Evolutionary conservation across 2,888 invertebrate genomes (phyloP), one percentile per base, ranked within the genome.

Genomic region (Syrista parreyssii): DNA sequence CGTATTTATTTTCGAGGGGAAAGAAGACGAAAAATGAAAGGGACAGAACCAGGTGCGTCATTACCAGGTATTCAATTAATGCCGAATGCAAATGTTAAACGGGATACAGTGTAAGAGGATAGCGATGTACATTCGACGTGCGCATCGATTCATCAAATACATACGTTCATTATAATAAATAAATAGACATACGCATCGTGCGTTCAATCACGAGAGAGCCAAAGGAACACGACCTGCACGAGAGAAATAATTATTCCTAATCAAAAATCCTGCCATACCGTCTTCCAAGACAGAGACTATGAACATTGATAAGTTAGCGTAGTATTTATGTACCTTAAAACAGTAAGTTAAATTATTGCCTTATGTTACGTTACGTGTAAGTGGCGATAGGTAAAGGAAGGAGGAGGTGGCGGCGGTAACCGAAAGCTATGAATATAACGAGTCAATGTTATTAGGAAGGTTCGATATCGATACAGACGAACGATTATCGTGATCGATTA

Each of bases 231-330:
- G 71, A 33, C 71, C 71, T 71, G 71, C 71, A 71, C 71, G 33
- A 32, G 31, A 33, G 33, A 33, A 32, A 71, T 32, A 32, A 72
- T 75, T 86, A 88, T 88, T 88, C 86, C 87, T 88, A 85, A 88
- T 86, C 82, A 84, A 87, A 88, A 88, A 86, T 89, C 88, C 89
- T 89, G 89, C 89, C 89, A 88, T 88, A 88, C 88, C 86, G 86
- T 89, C 89, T 89, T 89, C 88, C 89, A 88, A 86, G 86, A 86
- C 87, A 88, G 84, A 88, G 85, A 88, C 86, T 87, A 88, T 83
- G 84, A 88, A 84, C 82, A 79, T 83, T 86, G 55, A 81, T 84
- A 86, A 85, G 82, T 76, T 88, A 88, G 86, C 82, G 84, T 86
- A 85, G 84, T 86, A 88, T 87, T 88, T 87, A 86, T 85, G 84